These are phyloP conservation scores for Pedionomus torquatus DNA, from an alignment of 2,113 vertebrate genomes.

Conservation along the genomic window DNA sequence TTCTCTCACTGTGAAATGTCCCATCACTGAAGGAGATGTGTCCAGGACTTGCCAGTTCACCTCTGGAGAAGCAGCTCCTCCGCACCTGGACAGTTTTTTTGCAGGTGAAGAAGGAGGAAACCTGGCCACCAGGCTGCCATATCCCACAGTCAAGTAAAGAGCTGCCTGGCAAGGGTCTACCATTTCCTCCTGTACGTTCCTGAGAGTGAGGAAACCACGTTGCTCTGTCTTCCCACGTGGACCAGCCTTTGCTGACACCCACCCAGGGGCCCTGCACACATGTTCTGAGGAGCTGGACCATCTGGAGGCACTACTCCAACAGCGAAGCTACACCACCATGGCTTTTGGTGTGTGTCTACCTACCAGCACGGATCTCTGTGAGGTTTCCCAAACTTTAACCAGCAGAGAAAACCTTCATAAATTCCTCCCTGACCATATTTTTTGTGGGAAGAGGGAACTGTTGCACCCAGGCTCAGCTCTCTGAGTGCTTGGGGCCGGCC, in stretches of 20 bases:
- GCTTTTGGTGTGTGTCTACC: background rate
- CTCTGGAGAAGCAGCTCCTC: background rate
- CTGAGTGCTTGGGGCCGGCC: background rate
- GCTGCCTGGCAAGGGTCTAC: background rate
- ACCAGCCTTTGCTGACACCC: background rate
- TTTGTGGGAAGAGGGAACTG: background rate
- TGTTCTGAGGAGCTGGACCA: background rate
- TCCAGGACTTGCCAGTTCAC: background rate
- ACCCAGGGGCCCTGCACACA: no score
- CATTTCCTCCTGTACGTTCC: rapidly evolving
- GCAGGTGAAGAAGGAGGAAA: background rate
- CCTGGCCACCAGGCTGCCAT: background rate
- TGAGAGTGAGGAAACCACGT: background rate
- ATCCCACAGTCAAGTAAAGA: background rate
- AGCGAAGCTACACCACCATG: rapidly evolving
- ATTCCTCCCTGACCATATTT: background rate
- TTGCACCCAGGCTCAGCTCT: no score
- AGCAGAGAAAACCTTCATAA: background rate
- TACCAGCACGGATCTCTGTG: background rate
- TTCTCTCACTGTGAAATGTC: background rate
- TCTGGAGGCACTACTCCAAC: background rate
- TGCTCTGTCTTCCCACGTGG: background rate
- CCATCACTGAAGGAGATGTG: background rate
- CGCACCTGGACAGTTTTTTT: background rate
- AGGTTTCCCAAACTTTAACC: background rate